Evolutionary conservation across 2,797 vertebrate species (phyloP).

Genomic region (Nannoperca australis): DNA sequence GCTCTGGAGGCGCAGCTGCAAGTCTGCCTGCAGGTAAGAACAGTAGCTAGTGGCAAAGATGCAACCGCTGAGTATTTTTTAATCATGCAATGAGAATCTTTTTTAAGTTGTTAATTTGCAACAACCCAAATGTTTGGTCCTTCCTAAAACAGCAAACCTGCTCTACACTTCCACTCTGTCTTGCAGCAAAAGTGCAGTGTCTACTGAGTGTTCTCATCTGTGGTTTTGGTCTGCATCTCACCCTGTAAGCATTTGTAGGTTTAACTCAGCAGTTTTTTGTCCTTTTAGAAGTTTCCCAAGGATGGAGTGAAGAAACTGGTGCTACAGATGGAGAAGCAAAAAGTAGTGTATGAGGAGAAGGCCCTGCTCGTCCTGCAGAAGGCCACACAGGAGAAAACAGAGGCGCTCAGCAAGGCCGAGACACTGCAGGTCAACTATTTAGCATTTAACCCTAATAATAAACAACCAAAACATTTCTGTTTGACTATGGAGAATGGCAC

Average conservation of each 20-base stretch:
- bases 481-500: neutral
- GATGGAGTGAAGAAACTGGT: conserved; percentile 89
- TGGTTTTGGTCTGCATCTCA: conserved; percentile 17
- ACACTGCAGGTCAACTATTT: conserved; percentile 85
- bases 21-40: conserved; percentile 91
- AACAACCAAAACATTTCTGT: neutral
- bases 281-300: conserved; percentile 83
- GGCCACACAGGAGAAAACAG: conserved; percentile 89
- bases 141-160: neutral
- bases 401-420: conserved; percentile 86
- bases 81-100: neutral
- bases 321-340: conserved; percentile 94
- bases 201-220: neutral
- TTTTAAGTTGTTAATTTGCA: conserved; percentile 6
- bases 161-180: neutral
- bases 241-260: neutral
- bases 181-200: neutral
- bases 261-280: conserved; percentile 26
- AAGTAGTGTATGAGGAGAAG: conserved; percentile 89
- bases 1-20: conserved; percentile 93
- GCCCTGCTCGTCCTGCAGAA: conserved; percentile 90
- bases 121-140: neutral
- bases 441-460: neutral
- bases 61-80: neutral
- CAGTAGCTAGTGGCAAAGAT: conserved; percentile 16